Evolutionary conservation across 1,140 invertebrate genomes (phyloP).

Genomic region (Zaprionus davidi): DNA sequence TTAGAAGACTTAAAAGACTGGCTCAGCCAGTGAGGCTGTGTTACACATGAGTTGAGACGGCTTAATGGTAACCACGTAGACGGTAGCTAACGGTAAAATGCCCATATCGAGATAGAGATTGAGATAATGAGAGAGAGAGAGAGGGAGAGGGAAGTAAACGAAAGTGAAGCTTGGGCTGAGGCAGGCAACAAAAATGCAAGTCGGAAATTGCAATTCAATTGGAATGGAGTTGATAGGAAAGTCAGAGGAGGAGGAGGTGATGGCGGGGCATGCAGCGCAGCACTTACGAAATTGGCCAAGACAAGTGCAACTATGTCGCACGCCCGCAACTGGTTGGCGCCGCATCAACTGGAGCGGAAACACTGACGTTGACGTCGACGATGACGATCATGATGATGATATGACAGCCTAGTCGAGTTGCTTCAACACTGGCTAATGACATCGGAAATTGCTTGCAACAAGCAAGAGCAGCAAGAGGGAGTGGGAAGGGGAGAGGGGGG

Average conservation of each 20-base stretch:
- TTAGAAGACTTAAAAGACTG: constrained; percentile 4
- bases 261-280: background rate
- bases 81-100: constrained; percentile 4
- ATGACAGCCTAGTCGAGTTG: constrained; percentile 1
- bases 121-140: no score
- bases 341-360: constrained; percentile 73
- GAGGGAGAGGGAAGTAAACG: background rate
- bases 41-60: background rate
- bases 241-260: background rate
- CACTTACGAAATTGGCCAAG: constrained; percentile 40
- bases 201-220: background rate
- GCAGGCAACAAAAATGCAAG: background rate
- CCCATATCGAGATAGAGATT: background rate
- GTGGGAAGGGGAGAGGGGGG: background rate
- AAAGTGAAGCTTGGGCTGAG: background rate
- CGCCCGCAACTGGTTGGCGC: constrained; percentile 36
- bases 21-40: background rate
- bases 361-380: background rate
- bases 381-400: constrained; percentile 13
- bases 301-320: constrained; percentile 41
- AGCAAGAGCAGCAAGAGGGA: background rate
- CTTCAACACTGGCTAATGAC: constrained; percentile 53
- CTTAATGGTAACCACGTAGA: background rate
- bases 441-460: constrained; percentile 58
- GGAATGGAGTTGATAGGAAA: background rate